Base-by-base conservation (phyloP, 1,140 invertebrate genomes). In the Ips typographus region DNA sequence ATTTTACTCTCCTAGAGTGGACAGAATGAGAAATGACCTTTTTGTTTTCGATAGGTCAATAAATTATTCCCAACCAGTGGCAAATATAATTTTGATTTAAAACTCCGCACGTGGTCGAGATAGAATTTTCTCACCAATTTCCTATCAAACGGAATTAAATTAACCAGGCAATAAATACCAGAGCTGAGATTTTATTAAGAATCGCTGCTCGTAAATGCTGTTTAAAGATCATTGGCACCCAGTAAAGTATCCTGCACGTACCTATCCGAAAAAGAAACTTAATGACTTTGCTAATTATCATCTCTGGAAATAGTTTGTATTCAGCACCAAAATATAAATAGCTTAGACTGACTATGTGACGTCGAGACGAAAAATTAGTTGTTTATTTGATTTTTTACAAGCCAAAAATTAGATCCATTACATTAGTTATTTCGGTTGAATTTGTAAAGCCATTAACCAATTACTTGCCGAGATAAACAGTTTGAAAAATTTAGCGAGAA, bases 221-320 rank as follows among this genome's bases (percentile, higher is more conserved):
- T 55, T 55, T 37, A 55, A 37, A 38, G 52, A 7, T 22, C 2
- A 2, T 36, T 5, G 37, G n/a, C 4, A 4, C n/a, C 4, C 44
- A 4, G 4, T n/a, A 47, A 47, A 47, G 44, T 4, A 47, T n/a
- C 44, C 4, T 4, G 44, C 44, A 22, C 22, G 22, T 22, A 22
- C 22, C 22, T 22, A 22, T 22, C 8, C 44, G 8, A 39, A 49
- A 66, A 66, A 59, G 43, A 66, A 66, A 58, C 65, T 51, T 66
- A 66, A 66, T 66, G 65, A 59, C 65, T 66, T 49, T 59, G 65
- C 65, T 66, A 66, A 66, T 66, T 66, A 66, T 66, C 55, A 8
- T 59, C 38, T 66, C 65, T 66, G 65, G 37, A 66, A 66, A 66
- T 66, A 66, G 65, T 5, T 59, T 66, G 43, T 51, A 58, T 39